Evolutionary conservation across 2,888 invertebrate genomes (phyloP).

Genomic region (Clistopyga incitator): DNA sequence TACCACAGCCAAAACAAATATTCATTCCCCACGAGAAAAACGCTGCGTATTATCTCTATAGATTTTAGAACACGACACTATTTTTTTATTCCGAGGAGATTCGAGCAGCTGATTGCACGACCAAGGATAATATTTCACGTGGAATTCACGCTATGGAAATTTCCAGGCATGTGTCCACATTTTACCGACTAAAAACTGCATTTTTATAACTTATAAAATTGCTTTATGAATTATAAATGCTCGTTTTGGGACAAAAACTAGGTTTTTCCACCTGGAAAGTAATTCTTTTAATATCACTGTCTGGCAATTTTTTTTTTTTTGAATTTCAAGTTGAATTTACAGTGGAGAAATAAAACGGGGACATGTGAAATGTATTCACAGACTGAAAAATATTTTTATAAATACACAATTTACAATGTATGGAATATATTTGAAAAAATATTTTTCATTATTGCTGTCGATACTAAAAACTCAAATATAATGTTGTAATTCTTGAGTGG

Average conservation of each 20-base stretch:
- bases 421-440: not conserved
- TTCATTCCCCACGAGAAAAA: slow-evolving; percentile 52
- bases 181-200: not conserved
- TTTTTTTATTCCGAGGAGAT: slow-evolving; percentile 14
- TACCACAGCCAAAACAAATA: slow-evolving; percentile 46
- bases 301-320: too few species aligned
- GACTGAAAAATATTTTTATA: not conserved
- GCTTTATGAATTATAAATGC: too few species aligned
- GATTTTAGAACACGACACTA: slow-evolving; percentile 12
- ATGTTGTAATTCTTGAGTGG: not conserved
- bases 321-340: too few species aligned
- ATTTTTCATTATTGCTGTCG: not conserved
- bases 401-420: not conserved
- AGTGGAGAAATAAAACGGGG: too few species aligned
- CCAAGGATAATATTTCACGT: not conserved
- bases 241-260: too few species aligned
- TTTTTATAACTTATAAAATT: too few species aligned
- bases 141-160: not conserved
- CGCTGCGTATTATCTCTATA: not conserved
- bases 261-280: too few species aligned
- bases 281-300: too few species aligned
- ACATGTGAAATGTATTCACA: not conserved
- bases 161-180: not conserved
- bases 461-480: not conserved
- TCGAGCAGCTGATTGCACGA: not conserved